Percentiles rank a stretch among this genome's conserved stretches.
Evolutionary conservation across 2,888 invertebrate species (phyloP).

Genomic region (Monopis laevigella): DNA sequence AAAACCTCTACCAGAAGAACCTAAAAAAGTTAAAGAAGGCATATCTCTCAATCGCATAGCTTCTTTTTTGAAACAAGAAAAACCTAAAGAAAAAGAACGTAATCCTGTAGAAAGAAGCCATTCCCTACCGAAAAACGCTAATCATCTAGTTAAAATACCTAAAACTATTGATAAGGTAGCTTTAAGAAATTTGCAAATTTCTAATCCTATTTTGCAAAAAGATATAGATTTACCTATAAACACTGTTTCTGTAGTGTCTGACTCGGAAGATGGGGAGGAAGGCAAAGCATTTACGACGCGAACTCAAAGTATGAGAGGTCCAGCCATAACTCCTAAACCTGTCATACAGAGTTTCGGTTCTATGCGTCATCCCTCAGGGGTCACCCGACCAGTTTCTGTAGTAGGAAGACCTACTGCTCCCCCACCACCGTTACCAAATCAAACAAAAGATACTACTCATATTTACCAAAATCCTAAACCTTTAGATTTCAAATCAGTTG

Average conservation of each 20-base stretch:
- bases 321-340: slow-evolving; percentile 60
- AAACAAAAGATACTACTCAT: slow-evolving; percentile 32
- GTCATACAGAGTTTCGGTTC: slow-evolving; percentile 82
- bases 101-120: slow-evolving; percentile 63
- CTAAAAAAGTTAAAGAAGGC: slow-evolving; percentile 65
- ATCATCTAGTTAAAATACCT: slow-evolving; percentile 68
- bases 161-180: slow-evolving; percentile 77
- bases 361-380: slow-evolving; percentile 76
- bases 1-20: slow-evolving; percentile 59
- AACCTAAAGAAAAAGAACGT: slow-evolving; percentile 57
- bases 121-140: slow-evolving; percentile 67
- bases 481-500: slow-evolving; percentile 45
- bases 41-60: slow-evolving; percentile 77
- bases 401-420: slow-evolving; percentile 78
- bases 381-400: slow-evolving; percentile 79
- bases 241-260: slow-evolving; percentile 68
- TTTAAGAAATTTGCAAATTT: slow-evolving; percentile 81
- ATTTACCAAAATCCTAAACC: slow-evolving; percentile 68
- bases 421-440: slow-evolving; percentile 74
- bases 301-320: slow-evolving; percentile 84
- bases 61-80: slow-evolving; percentile 76
- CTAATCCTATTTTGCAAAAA: slow-evolving; percentile 81
- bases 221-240: slow-evolving; percentile 69
- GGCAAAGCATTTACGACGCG: slow-evolving; percentile 73
- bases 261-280: slow-evolving; percentile 60